Base-by-base conservation (phyloP, 92 coral and sea anemone species). In the Plumapathes pennacea region DNA sequence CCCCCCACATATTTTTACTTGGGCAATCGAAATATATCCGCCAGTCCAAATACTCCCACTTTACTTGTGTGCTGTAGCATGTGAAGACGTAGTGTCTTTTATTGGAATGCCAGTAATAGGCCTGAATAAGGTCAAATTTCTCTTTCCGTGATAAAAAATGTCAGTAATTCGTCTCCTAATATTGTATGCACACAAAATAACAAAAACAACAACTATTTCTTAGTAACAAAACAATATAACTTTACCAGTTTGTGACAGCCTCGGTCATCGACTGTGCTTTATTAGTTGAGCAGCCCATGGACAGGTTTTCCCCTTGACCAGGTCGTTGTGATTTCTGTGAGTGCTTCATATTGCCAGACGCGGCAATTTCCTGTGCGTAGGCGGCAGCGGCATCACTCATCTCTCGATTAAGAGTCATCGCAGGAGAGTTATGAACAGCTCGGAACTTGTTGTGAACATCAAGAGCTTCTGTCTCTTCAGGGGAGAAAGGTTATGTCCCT, bases 271-370 rank as follows among this genome's bases (percentile, higher is more conserved):
- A 38, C 50, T 61, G 69, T 11, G 69, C 25, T 23, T 31, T 30
- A 27, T 17, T 45, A 3, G 69, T 5, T 6, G 46, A 32, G 48
- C 95, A 90, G 18, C 80, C 88, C 81, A 77, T 83, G 17, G 89
- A 89, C 51, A 90, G 52, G 27, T 83, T 90, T 36, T 90, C 97
- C 7, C 97, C 97, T 36, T 80, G 80, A 4, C 42, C 68, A 3
- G 75, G 55, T 44, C 82, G 41, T 41, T 70, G 76, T 5, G 70
- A 22, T 0, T 27, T 26, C 5, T 53, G 38, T 2, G 97, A 77
- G 53, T 90, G 97, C 36, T 39, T 26, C 5, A 82, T 65, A 22
- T 57, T 31, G 10, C 97, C 94, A 8, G 28, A 67, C 10, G 56
- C 64, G 5, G 94, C 84, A 17, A 90, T 50, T 32, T 72, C 38